Conservation (phyloP, 2,113 vertebrate species). For the Zapornia atra region DNA sequence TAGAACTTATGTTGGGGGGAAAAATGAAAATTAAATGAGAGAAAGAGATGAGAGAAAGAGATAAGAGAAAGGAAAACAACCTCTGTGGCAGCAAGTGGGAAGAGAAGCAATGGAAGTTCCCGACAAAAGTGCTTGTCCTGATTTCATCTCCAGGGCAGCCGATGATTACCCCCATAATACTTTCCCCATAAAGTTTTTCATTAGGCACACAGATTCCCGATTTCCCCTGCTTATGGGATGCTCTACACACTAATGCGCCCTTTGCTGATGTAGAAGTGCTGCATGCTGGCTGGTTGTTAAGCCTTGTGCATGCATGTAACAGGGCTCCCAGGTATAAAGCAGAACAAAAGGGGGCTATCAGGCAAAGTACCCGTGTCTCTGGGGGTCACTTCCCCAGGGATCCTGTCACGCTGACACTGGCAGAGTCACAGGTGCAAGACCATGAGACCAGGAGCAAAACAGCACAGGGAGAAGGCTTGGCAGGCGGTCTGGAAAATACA, state of each 20-base stretch:
- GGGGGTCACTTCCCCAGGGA: rapidly evolving
- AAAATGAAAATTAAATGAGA: neutral
- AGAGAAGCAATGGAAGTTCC: neutral
- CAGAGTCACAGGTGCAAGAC: neutral
- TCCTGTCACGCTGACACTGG: neutral
- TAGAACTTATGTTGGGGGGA: neutral
- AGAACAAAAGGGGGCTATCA: neutral
- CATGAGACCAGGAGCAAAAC: neutral
- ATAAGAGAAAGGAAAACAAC: neutral
- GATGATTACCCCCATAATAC: neutral
- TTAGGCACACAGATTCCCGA: neutral
- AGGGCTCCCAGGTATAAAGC: neutral
- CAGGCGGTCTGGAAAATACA: neutral
- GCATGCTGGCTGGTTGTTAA: neutral
- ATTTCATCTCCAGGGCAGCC: neutral
- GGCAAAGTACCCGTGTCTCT: neutral
- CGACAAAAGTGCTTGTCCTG: neutral
- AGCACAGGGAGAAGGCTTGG: neutral
- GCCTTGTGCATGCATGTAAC: neutral
- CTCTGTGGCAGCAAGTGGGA: neutral
- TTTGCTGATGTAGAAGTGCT: neutral
- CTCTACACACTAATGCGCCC: neutral
- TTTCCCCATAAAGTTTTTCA: neutral
- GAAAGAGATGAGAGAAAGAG: neutral
- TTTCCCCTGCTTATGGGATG: neutral